Evolutionary conservation across 2,888 invertebrate species (phyloP).

Genomic region (Drosophila testacea): DNA sequence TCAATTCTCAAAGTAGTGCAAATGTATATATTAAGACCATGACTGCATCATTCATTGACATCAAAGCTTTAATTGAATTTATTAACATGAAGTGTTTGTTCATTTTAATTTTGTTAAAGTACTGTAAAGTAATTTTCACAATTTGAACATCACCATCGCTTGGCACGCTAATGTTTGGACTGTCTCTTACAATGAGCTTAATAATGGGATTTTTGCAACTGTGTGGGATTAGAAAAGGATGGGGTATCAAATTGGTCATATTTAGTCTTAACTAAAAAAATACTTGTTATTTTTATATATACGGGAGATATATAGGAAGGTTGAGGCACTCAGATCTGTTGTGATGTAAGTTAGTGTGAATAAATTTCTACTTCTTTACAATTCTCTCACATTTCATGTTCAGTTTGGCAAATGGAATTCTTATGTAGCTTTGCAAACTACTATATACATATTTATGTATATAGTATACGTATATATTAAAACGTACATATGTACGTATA

Average conservation of each 20-base stretch:
- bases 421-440: conserved; percentile 54
- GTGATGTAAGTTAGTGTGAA: conserved; percentile 20
- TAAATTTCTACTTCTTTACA: conserved; percentile 31
- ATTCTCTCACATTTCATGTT: conserved; percentile 45
- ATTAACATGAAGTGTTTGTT: too few relatives aligned
- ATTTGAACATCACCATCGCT: neutral
- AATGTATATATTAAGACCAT: too few relatives aligned
- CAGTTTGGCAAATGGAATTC: conserved; percentile 65
- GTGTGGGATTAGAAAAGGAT: neutral
- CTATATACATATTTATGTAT: conserved; percentile 6
- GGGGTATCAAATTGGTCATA: conserved; percentile 43
- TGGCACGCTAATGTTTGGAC: too few relatives aligned
- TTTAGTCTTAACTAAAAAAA: conserved; percentile 41
- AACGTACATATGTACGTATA: neutral
- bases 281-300: conserved; percentile 3
- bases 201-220: conserved; percentile 33
- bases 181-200: conserved; percentile 14
- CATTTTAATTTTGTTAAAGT: too few relatives aligned
- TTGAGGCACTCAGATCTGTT: conserved; percentile 16
- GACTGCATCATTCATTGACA: too few relatives aligned
- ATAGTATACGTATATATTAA: neutral
- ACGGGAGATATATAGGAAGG: neutral
- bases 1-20: too few relatives aligned
- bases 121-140: neutral
- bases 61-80: too few relatives aligned